phyloP scores from a whole-genome alignment of 1,140 invertebrate species.

The Drosophila ananassae region DNA sequence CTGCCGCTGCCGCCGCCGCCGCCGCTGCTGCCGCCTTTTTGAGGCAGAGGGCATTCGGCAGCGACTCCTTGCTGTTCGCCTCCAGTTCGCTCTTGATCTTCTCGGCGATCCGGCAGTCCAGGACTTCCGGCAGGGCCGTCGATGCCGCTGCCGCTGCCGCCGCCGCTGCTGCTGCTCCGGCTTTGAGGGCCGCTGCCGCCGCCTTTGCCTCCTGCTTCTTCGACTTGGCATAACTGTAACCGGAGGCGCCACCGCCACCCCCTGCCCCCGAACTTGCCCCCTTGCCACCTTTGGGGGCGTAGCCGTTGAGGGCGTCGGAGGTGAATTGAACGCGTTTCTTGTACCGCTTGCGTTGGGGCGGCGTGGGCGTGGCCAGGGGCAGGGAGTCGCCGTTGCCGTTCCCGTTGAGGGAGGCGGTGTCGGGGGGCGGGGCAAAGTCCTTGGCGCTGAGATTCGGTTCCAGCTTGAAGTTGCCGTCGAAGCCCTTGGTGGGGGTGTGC shows the following conservation, averaged over 20 bases:
- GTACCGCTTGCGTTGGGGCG: conserved; percentile 76
- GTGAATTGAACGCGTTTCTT: conserved; percentile 82
- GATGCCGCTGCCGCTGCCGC: conserved; percentile 47
- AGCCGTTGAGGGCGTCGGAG: conserved; percentile 77
- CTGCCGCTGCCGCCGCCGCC: conserved; percentile 52
- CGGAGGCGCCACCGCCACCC: conserved; percentile 2
- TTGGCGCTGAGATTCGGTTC: conserved; percentile 82
- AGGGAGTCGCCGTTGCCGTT: conserved; percentile 30
- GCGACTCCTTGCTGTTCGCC: conserved; percentile 67
- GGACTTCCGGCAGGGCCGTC: conserved; percentile 73
- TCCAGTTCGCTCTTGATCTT: conserved; percentile 84
- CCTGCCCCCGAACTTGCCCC: conserved; percentile 12
- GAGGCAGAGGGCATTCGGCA: conserved; percentile 72
- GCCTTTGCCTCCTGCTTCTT: conserved; percentile 73
- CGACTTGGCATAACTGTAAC: conserved; percentile 49
- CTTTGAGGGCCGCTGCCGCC: conserved; percentile 62
- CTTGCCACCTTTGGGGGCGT: conserved; percentile 44
- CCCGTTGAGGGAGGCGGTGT: conserved; percentile 44
- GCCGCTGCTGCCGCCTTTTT: conserved; percentile 71
- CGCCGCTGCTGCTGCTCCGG: conserved; percentile 44
- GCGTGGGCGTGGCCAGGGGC: conserved; percentile 53
- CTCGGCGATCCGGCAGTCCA: conserved; percentile 83
- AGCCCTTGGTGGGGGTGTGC: conserved; percentile 78
- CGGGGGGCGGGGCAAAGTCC: conserved; percentile 67
- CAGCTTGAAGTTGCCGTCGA: conserved; percentile 82